Conservation (phyloP, 2,888 invertebrate genomes). For the Mimumesa dahlbomi region DNA sequence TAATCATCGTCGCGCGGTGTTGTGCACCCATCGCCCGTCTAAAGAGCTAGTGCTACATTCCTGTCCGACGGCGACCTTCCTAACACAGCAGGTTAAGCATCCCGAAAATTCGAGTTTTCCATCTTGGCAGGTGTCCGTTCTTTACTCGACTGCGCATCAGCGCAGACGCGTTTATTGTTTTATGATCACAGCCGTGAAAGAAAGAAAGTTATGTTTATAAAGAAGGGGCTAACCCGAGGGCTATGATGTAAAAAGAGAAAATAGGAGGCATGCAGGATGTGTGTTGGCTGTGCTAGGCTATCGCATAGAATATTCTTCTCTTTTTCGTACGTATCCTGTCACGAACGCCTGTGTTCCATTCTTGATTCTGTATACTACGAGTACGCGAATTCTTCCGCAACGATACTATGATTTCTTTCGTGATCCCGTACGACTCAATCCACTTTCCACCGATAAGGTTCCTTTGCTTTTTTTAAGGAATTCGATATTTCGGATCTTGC, state of each 20-base stretch:
- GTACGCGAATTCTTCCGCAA: constrained; percentile 4
- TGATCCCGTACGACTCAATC: neutral
- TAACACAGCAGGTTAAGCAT: constrained; percentile 61
- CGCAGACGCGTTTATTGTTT: constrained; percentile 17
- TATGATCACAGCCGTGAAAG: neutral
- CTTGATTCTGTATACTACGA: neutral
- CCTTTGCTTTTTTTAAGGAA: neutral
- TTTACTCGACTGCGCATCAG: neutral
- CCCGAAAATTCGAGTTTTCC: constrained; percentile 39
- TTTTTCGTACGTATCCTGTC: constrained; percentile 13
- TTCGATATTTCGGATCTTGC: constrained; percentile 49
- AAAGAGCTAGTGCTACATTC: constrained; percentile 57
- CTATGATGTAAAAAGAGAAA: no score
- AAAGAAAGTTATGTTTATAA: constrained; percentile 29
- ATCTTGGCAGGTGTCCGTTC: constrained; percentile 49
- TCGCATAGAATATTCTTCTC: constrained; percentile 17
- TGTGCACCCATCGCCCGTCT: constrained; percentile 47
- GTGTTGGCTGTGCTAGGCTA: neutral
- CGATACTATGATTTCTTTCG: neutral
- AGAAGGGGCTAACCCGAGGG: neutral
- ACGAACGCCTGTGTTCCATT: neutral
- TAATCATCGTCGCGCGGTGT: constrained; percentile 60
- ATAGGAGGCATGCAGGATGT: constrained; percentile 24
- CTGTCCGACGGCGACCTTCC: constrained; percentile 54
- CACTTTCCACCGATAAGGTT: neutral